Evolutionary conservation across 1,140 invertebrate genomes (phyloP).

Genomic region (Bacillus rossius): DNA sequence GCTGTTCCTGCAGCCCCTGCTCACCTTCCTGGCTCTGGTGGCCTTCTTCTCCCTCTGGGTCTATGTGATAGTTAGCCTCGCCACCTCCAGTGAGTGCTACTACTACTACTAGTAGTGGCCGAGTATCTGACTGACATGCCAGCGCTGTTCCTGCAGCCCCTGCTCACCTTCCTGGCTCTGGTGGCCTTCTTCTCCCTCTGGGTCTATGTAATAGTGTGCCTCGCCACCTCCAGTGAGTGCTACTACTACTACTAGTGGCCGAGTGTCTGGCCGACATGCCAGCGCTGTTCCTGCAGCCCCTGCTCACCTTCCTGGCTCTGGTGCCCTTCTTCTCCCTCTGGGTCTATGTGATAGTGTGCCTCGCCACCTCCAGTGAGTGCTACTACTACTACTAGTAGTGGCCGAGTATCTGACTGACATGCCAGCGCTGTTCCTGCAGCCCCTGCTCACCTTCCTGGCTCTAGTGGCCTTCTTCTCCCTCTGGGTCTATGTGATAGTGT

Average conservation of each 20-base stretch:
- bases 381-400: no score
- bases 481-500: slow-evolving; percentile 76
- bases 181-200: slow-evolving; percentile 79
- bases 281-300: slow-evolving; percentile 78
- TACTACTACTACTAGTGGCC: no score
- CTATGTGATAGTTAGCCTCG: slow-evolving; percentile 62
- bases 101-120: no score
- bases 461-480: slow-evolving; percentile 74
- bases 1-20: slow-evolving; percentile 80
- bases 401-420: no score
- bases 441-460: slow-evolving; percentile 76
- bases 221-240: slow-evolving; percentile 66
- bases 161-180: slow-evolving; percentile 77
- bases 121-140: slow-evolving; percentile 79
- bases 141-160: slow-evolving; percentile 78
- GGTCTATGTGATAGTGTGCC: slow-evolving; percentile 67
- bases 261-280: slow-evolving; percentile 79
- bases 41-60: slow-evolving; percentile 84
- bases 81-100: slow-evolving; percentile 66
- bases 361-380: slow-evolving; percentile 66
- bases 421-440: slow-evolving; percentile 82
- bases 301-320: slow-evolving; percentile 77
- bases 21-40: slow-evolving; percentile 75
- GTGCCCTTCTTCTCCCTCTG: slow-evolving; percentile 79
- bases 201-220: slow-evolving; percentile 67